Conservation (phyloP, 2,113 vertebrate genomes). For the Capra hircus region DNA sequence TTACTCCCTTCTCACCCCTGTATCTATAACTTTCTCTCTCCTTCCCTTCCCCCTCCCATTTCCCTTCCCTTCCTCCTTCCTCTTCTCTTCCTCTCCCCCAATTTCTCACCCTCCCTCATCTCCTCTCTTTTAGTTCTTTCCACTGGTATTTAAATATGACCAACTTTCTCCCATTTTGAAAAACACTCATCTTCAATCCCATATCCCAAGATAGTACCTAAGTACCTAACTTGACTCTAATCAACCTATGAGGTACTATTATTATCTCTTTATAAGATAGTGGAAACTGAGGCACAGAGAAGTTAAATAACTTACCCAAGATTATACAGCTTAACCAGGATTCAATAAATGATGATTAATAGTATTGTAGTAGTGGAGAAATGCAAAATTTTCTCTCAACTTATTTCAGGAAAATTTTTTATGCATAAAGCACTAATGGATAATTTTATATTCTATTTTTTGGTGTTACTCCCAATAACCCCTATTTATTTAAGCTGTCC, state of each 20-base stretch:
- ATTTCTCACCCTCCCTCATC: not conserved
- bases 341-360: not conserved
- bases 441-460: not conserved
- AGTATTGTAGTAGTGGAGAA: not conserved
- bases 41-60: not conserved
- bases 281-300: not conserved
- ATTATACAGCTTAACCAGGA: not conserved
- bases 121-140: not conserved
- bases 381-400: not conserved
- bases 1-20: not conserved
- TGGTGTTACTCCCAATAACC: not conserved
- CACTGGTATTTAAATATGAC: not conserved
- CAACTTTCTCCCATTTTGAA: not conserved
- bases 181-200: not conserved
- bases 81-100: not conserved
- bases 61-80: not conserved
- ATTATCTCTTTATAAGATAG: not conserved
- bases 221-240: not conserved
- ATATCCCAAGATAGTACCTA: not conserved
- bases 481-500: not conserved
- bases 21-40: not conserved
- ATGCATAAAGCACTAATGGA: not conserved
- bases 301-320: not conserved
- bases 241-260: not conserved
- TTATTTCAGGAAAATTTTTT: not conserved